A percentile compares a stretch with the other conserved stretches of the same genome.
These are phyloP conservation scores for Amblyornis subalaris DNA, from an alignment of 2,113 vertebrate species.

Conservation along the genomic window DNA sequence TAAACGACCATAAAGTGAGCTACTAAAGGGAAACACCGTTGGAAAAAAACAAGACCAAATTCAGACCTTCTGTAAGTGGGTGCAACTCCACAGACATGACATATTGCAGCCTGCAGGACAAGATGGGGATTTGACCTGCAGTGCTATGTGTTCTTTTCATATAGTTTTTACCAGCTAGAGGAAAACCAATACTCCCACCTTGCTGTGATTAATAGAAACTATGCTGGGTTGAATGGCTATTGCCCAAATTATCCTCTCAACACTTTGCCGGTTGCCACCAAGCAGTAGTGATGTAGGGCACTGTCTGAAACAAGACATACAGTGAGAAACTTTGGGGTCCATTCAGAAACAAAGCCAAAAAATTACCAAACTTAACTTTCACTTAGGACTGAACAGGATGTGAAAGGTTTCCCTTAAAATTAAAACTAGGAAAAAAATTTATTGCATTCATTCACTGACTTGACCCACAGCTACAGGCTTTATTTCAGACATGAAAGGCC, in stretches of 20 bases:
- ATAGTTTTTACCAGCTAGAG: slow-evolving; percentile 8
- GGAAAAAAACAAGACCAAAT: slow-evolving; percentile 37
- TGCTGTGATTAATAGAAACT: not conserved
- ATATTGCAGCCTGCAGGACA: not conserved
- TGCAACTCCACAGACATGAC: not conserved
- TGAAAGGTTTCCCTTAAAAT: not conserved
- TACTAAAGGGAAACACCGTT: slow-evolving; percentile 29
- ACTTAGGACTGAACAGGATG: not conserved
- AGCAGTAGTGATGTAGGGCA: not conserved
- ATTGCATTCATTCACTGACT: not conserved
- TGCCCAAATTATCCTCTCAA: not conserved
- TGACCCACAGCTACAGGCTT: not conserved
- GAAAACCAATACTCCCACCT: not conserved
- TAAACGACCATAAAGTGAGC: slow-evolving; percentile 50
- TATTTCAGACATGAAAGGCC: not conserved
- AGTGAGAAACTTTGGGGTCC: not conserved
- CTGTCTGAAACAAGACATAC: not conserved
- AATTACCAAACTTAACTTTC: not conserved
- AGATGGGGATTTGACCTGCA: not conserved
- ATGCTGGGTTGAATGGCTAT: not conserved
- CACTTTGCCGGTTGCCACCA: not conserved
- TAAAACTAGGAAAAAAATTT: not conserved
- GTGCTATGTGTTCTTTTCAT: not conserved
- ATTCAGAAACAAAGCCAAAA: not conserved
- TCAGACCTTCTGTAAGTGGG: slow-evolving; percentile 30